Percentiles rank a stretch among this genome's conserved stretches.
phyloP scores from a whole-genome alignment of 2,797 vertebrate genomes.

The Eulemur rubriventer region DNA sequence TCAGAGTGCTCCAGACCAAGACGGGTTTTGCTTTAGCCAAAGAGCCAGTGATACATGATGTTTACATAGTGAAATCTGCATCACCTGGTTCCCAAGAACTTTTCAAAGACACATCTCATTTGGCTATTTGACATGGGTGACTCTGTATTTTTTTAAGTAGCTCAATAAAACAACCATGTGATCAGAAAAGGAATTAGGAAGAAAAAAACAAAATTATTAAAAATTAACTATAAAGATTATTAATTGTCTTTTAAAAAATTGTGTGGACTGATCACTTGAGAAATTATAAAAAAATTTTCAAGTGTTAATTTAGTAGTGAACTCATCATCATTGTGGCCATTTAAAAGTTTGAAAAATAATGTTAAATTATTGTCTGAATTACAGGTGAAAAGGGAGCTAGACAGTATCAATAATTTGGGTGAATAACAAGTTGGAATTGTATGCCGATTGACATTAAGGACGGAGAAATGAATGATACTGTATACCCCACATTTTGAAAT shows the following conservation, averaged over 20 bases:
- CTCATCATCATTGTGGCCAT: conserved; percentile 65
- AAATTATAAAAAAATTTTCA: conserved; percentile 65
- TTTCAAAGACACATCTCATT: conserved; percentile 45
- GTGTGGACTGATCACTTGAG: conserved; percentile 48
- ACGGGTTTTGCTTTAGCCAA: conserved; percentile 30
- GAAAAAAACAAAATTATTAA: conserved; percentile 73
- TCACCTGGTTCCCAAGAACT: neutral
- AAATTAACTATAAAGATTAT: conserved; percentile 73
- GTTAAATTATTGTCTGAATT: conserved; percentile 74
- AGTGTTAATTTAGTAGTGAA: conserved; percentile 55
- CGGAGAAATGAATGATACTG: conserved; percentile 82
- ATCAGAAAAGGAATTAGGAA: conserved; percentile 66
- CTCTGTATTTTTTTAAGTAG: conserved; percentile 17
- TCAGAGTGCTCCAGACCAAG: neutral
- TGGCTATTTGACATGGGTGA: neutral
- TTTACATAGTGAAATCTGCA: neutral
- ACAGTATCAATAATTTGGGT: conserved; percentile 78
- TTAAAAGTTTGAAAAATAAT: conserved; percentile 58
- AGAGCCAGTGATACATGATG: neutral
- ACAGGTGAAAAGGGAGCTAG: conserved; percentile 76
- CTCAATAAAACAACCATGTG: conserved; percentile 52
- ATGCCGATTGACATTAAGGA: conserved; percentile 79
- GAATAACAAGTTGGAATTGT: conserved; percentile 79
- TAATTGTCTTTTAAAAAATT: conserved; percentile 42
- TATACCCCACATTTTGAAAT: conserved; percentile 84